Base-by-base conservation (phyloP, 2,888 invertebrate genomes). In the Liopterus haemorrhoidalis region DNA sequence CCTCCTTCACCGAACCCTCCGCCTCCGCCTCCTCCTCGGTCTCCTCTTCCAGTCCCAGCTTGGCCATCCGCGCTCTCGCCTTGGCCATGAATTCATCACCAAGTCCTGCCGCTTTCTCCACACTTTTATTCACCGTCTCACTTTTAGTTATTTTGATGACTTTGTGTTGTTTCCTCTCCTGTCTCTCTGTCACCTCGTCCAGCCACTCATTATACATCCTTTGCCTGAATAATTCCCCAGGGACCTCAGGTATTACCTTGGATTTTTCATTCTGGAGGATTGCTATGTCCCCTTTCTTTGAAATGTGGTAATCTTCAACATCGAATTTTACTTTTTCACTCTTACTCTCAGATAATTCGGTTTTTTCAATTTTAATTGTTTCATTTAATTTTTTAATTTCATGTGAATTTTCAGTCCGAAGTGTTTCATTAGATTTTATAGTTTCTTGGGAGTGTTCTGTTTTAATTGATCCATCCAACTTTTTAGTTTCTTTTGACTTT, bases 181-280 rank as follows among this genome's bases (percentile, higher is more conserved):
- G 80, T 8, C 87, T 74, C 62, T 85, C 83, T 4, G 82, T 79
- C 58, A 89, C 81, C 67, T 88, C 83, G 59, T 74, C 73, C 61
- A 87, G 76, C 69, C 88, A 89, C 64, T 89, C 89, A 55, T 84
- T 76, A 67, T 85, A 89, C 88, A 90, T 89, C 66, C 81, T 79
- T 53, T 83, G 81, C 5, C 88, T 77, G 56, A 85, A 78, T 28
- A 78, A 71, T 64, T 88, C 83, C 35, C 81, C 81, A 5, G 79
- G 76, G 6, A 72, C 74, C 1, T 60, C 45, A 35, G 47, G 46
- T 18, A 41, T 43, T 25, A 19, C 36, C 28, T 43, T 47, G 8
- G n/a, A 22, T 20, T 24, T 44, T 22, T 39, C 46, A 70, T 46
- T 65, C 27, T 59, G 53, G 20, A 64, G 47, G 56, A 64, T 63